Percentiles rank a stretch among this genome's conserved stretches.
Conservation (phyloP, 2,113 vertebrate species). For the Shinisaurus crocodilurus region DNA sequence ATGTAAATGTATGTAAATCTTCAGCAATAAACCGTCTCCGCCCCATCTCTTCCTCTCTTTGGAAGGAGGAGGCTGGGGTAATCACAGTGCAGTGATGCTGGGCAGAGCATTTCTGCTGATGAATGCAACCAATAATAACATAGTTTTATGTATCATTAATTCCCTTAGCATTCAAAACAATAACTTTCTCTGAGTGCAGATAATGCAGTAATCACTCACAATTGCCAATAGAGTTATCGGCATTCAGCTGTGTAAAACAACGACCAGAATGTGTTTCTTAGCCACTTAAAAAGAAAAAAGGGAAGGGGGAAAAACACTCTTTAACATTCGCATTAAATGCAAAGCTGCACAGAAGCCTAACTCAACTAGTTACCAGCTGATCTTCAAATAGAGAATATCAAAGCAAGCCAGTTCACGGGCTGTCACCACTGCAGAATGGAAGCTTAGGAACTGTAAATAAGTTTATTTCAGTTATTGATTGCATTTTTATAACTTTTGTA, state of each 20-base stretch:
- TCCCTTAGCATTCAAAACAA: slow-evolving; percentile 81
- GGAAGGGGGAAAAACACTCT: not conserved
- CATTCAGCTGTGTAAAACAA: slow-evolving; percentile 89
- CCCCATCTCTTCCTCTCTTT: slow-evolving; percentile 55
- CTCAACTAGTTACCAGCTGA: not conserved
- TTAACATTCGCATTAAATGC: slow-evolving; percentile 52
- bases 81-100: slow-evolving; percentile 83
- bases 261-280: slow-evolving; percentile 55
- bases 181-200: slow-evolving; percentile 86
- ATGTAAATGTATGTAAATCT: slow-evolving; percentile 79
- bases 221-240: slow-evolving; percentile 85
- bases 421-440: not conserved
- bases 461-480: not conserved
- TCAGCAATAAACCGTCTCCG: slow-evolving; percentile 65
- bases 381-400: not conserved
- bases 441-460: slow-evolving; percentile 8
- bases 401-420: not conserved
- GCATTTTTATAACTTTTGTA: not conserved
- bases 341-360: slow-evolving; percentile 43
- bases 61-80: slow-evolving; percentile 80
- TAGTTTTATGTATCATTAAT: slow-evolving; percentile 92
- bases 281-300: slow-evolving; percentile 36
- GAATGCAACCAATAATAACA: slow-evolving; percentile 80
- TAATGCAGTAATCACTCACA: slow-evolving; percentile 98
- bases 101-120: slow-evolving; percentile 81